Conservation (phyloP, 2,113 vertebrate genomes). For the Xiphias gladius region DNA sequence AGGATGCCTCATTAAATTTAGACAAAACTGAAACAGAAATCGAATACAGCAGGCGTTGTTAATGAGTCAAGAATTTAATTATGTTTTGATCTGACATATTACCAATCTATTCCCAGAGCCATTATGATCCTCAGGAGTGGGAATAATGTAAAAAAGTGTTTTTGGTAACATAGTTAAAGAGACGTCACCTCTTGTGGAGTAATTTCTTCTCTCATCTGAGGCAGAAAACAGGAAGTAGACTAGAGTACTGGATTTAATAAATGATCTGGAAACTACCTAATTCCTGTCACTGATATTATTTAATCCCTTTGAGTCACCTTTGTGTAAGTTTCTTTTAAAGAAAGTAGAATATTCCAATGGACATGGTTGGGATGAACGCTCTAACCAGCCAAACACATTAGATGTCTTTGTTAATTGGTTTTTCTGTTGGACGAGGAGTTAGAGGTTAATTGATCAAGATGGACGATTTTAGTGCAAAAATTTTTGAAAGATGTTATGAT, state of each 20-base stretch:
- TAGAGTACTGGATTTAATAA: too few relatives aligned
- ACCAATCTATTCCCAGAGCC: not conserved
- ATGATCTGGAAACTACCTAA: conserved; percentile 5
- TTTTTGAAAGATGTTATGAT: too few relatives aligned
- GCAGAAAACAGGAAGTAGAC: conserved; percentile 34
- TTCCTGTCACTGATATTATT: not conserved
- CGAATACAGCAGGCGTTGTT: not conserved
- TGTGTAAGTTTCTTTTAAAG: not conserved
- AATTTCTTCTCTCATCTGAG: not conserved
- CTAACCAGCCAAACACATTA: too few relatives aligned
- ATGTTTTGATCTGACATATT: conserved; percentile 13
- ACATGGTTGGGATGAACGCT: not conserved
- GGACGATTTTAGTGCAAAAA: too few relatives aligned
- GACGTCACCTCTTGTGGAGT: not conserved
- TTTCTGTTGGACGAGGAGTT: not conserved
- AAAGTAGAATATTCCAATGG: not conserved
- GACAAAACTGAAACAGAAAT: not conserved
- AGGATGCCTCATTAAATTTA: not conserved
- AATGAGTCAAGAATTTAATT: conserved; percentile 1
- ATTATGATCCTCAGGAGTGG: not conserved
- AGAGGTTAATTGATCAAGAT: not conserved
- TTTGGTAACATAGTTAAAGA: not conserved
- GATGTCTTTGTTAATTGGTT: not conserved
- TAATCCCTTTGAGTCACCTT: not conserved
- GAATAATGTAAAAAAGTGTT: not conserved